These are phyloP conservation scores for Plagodis pulveraria DNA, from an alignment of 2,888 invertebrate genomes.

Conservation along the genomic window DNA sequence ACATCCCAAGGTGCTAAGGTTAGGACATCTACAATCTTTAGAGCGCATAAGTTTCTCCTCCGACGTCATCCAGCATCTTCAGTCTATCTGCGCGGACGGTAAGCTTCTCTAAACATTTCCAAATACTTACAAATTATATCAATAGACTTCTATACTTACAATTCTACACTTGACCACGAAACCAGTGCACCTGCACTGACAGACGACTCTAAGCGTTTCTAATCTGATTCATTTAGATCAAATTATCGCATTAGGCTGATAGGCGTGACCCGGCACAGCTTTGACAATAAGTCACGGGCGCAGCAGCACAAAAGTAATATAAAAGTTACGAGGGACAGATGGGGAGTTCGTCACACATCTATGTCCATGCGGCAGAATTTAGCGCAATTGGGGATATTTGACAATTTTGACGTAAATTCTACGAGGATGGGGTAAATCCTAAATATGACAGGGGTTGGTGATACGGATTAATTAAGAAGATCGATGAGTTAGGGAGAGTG, in stretches of 20 bases:
- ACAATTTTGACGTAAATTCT: slow-evolving; percentile 68
- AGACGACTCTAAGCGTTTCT: slow-evolving; percentile 49
- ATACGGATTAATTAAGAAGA: slow-evolving; percentile 33
- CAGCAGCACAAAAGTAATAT: neutral
- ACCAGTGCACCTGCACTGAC: slow-evolving; percentile 60
- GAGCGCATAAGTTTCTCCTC: no score
- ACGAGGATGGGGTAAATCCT: slow-evolving; percentile 58
- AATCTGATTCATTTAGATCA: slow-evolving; percentile 60
- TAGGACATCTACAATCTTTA: no score
- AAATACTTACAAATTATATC: no score
- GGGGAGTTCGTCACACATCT: slow-evolving; percentile 53
- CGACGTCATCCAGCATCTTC: no score
- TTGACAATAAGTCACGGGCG: slow-evolving; percentile 19
- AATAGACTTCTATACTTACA: no score
- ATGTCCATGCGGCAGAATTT: slow-evolving; percentile 42
- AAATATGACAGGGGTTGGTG: slow-evolving; percentile 23
- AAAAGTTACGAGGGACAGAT: slow-evolving; percentile 50
- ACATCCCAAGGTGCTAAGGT: no score
- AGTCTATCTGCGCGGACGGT: no score
- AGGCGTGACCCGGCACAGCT: slow-evolving; percentile 57
- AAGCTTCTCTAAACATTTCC: no score
- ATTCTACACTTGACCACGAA: slow-evolving; percentile 28
- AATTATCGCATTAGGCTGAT: slow-evolving; percentile 52
- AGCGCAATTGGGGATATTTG: slow-evolving; percentile 61
- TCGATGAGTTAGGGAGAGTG: slow-evolving; percentile 1